Base-by-base conservation (phyloP, 2,888 invertebrate genomes). In the Eilema sororculum region DNA sequence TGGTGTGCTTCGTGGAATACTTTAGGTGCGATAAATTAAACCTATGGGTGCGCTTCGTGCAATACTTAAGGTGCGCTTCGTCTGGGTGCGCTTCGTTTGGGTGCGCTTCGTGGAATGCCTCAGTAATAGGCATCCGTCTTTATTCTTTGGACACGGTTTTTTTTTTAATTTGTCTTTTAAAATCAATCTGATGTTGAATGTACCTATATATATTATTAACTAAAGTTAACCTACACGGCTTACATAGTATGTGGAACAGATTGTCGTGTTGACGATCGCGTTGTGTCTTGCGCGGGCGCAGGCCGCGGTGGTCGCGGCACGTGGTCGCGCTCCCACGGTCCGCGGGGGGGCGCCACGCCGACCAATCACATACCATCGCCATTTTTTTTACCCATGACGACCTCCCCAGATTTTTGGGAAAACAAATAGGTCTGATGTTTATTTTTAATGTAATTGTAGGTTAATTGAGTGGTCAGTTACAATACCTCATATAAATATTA, bases 311-410 rank as follows among this genome's bases (percentile, higher is more conserved):
- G 91, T 88, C 89, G 84, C 73, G 75, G 74, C 87, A 86, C 85
- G 86, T 85, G 83, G 81, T 85, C 85, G 80, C 72, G 82, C 88
- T 92, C 93, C 90, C 93, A 93, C 93, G 92, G 87, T 82, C 90
- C 83, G 84, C 85, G 90, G 92, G 92, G 91, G 89, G 86, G 80
- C 79, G 68, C 76, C 69, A 68, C 83, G 69, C 72, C 73, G 70
- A 70, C 75, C 75, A 73, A 78, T 76, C 78, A 78, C 78, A 60
- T 71, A 68, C 61, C 25, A 70, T 73, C 72, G 81, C 82, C 73
- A 82, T 81, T 81, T 82, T n/a, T 81, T 81, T 80, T 73, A 60
- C 57, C 65, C 41, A 71, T 78, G 24, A 57, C 82, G 86, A 87
- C 87, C 87, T 86, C 87, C 87, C 76, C 87, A 79, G 81, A 82